A percentile compares a stretch with the other conserved stretches of the same genome.
Conservation (phyloP, 2,888 invertebrate species). For the Microplitis manilae region DNA sequence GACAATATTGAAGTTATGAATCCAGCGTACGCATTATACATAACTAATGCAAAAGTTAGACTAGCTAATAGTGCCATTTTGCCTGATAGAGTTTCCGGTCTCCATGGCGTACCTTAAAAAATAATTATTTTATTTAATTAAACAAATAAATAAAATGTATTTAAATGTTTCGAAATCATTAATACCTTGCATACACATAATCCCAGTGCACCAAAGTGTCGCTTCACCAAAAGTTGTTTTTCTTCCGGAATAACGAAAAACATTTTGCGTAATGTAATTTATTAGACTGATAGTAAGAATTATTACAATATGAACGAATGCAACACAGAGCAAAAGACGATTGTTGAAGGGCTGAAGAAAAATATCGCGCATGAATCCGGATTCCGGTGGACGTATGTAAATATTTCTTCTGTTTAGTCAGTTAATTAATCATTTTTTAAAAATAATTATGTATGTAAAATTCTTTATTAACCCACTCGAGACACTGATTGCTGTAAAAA, state of each 20-base stretch:
- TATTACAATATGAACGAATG: constrained; percentile 73
- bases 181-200: constrained; percentile 79
- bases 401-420: constrained; percentile 74
- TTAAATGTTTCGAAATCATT: constrained; percentile 10
- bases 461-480: constrained; percentile 3
- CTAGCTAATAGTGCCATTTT: constrained; percentile 76
- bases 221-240: constrained; percentile 73
- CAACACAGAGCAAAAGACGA: constrained; percentile 74
- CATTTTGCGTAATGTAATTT: constrained; percentile 66
- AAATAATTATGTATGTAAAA: constrained; percentile 22
- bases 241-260: constrained; percentile 65
- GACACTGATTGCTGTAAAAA: no score
- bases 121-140: constrained; percentile 1
- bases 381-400: constrained; percentile 77
- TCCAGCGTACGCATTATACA: constrained; percentile 79
- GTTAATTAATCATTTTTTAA: not conserved
- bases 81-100: constrained; percentile 74
- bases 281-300: constrained; percentile 73
- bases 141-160: constrained; percentile 11
- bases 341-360: constrained; percentile 77
- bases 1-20: constrained; percentile 80
- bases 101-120: constrained; percentile 75
- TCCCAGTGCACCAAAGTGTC: constrained; percentile 77
- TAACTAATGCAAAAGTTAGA: constrained; percentile 76
- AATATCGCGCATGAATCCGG: constrained; percentile 77